phyloP scores from a whole-genome alignment of 2,797 vertebrate species.

The Chloroceryle inda region DNA sequence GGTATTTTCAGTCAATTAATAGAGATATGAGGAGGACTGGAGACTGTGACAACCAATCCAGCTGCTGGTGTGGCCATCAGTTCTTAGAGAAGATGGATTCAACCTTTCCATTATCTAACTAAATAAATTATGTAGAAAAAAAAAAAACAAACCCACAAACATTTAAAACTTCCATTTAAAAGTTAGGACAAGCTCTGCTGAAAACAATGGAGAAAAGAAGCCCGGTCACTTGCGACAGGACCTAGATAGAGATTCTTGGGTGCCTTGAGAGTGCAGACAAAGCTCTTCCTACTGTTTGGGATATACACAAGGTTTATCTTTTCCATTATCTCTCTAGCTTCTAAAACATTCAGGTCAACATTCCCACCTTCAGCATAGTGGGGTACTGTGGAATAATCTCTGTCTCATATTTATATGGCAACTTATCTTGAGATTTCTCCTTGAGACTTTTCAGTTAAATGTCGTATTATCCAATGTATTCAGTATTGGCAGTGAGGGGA shows the following conservation, averaged over 20 bases:
- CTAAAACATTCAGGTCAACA: background rate
- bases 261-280: background rate
- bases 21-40: background rate
- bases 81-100: background rate
- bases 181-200: background rate
- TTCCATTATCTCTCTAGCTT: background rate
- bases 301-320: background rate
- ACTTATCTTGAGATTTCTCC: background rate
- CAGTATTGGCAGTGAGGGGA: background rate
- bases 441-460: background rate
- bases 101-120: background rate
- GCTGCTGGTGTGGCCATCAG: background rate
- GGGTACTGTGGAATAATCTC: background rate
- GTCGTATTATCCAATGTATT: fast-evolving
- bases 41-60: background rate
- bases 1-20: background rate
- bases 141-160: background rate
- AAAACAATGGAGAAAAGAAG: background rate
- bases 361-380: background rate
- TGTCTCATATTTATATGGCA: background rate
- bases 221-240: background rate
- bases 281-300: background rate
- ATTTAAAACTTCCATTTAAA: background rate
- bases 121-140: no score
- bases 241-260: background rate